Evolutionary conservation across 2,797 vertebrate genomes (phyloP).

Genomic region (Tapera naevia): DNA sequence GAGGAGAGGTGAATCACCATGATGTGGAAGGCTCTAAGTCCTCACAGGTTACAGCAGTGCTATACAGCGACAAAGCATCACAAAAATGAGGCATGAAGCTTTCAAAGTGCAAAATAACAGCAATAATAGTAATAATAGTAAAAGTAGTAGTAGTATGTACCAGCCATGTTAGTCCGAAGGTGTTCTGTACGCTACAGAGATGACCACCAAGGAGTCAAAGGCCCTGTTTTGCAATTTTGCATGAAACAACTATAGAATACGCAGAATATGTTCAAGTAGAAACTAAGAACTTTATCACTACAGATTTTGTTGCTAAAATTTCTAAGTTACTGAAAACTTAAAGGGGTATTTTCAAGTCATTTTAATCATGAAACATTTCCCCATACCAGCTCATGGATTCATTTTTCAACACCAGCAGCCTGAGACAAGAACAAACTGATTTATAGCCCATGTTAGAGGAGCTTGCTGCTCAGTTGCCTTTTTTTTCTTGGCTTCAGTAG

Average conservation of each 20-base stretch:
- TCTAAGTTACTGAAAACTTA: not conserved
- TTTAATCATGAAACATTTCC: constrained; percentile 12
- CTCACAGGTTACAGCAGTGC: not conserved
- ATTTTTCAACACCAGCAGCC: not conserved
- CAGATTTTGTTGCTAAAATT: not conserved
- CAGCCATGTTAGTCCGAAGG: not conserved
- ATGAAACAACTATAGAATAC: not conserved
- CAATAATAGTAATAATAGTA: not conserved
- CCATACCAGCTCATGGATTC: not conserved
- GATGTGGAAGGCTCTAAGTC: not conserved
- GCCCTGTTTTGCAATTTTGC: not conserved
- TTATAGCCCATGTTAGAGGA: not conserved
- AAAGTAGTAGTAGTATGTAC: not conserved
- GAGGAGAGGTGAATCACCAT: not conserved
- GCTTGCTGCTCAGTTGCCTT: not conserved
- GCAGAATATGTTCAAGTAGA: not conserved
- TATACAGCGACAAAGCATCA: not conserved
- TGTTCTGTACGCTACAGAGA: not conserved
- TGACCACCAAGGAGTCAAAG: not conserved
- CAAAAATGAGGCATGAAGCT: not conserved
- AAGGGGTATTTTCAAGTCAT: not conserved
- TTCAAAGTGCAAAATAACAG: not conserved
- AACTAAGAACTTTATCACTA: not conserved
- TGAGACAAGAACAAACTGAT: not conserved
- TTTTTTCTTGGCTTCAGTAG: not conserved